Evolutionary conservation across 2,797 vertebrate genomes (phyloP), one percentile per base, ranked within the genome.

Genomic region (Anomalospiza imberbis): DNA sequence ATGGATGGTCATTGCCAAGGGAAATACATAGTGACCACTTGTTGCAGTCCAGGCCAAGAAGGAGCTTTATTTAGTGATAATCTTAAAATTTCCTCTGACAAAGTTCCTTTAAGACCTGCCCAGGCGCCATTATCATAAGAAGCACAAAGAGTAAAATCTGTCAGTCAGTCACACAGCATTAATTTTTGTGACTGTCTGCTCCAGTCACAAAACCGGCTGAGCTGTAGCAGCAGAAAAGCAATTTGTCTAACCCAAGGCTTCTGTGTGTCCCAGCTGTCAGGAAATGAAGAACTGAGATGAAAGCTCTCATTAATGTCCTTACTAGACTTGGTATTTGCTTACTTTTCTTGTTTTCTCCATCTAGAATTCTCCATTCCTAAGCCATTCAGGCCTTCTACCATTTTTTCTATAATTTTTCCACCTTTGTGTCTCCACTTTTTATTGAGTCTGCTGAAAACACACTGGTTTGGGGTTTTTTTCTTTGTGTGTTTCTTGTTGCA

Each of bases 171-270:
- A 54, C 42, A 71, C 0, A 0, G 26, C 57, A 38, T 85, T 87
- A 48, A 71, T 83, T 93, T 91, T 75, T 58, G 57, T 88, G 87
- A 61, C 60, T 53, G 8, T 77, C 24, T 12, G 34, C n/a, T 91
- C 31, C 50, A 76, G 29, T 50, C 67, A 47, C 61, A 66, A 74
- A 86, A 88, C 4, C n/a, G 67, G 36, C 40, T 42, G 61, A 85
- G 66, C 82, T 81, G 51, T 22, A 73, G 83, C 62, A 71, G 76
- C 48, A 53, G 63, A 4, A 88, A 77, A 82, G 18, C 24, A 10
- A 44, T 88, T 72, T 36, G 24, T 36, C 17, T 68, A 65, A 61
- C 31, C 63, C 38, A 38, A 86, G 31, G 34, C 11, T 9, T 31
- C 3, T 48, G 73, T 71, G 26, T n/a, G 7, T 75, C 55, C 48